phyloP scores from a whole-genome alignment of 1,140 invertebrate genomes.

The Atta texana region DNA sequence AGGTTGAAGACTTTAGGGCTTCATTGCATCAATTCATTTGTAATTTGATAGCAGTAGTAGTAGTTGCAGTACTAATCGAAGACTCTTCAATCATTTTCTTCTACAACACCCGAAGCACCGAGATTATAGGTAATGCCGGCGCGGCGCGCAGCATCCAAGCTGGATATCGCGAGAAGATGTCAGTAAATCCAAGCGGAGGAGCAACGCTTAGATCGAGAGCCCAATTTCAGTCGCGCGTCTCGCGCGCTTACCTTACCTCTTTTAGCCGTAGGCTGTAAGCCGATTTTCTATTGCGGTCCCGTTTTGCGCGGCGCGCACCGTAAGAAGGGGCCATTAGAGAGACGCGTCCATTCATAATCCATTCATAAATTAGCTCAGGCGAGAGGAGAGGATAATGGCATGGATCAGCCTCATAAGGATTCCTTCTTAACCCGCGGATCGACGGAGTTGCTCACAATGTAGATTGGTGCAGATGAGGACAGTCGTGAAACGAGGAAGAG shows the following conservation, averaged over 20 bases:
- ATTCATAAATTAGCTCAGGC: conserved; percentile 75
- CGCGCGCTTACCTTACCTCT: conserved; percentile 32
- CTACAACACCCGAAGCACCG: conserved; percentile 14
- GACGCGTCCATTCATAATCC: conserved; percentile 73
- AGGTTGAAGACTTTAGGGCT: not conserved
- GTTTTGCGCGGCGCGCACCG: conserved; percentile 23
- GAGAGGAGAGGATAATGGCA: conserved; percentile 66
- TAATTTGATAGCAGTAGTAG: conserved; percentile 8
- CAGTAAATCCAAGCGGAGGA: conserved; percentile 38
- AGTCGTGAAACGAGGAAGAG: not conserved
- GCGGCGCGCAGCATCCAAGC: not conserved
- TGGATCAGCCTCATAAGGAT: conserved; percentile 40
- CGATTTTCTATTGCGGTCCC: conserved; percentile 56
- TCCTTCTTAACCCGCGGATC: conserved; percentile 68
- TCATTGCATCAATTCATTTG: conserved; percentile 36
- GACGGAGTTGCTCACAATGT: not conserved
- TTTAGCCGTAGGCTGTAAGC: conserved; percentile 44
- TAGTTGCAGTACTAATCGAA: not conserved
- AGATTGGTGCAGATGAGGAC: not conserved
- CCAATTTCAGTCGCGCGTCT: conserved; percentile 57
- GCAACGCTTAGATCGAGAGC: conserved; percentile 20
- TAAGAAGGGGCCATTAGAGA: conserved; percentile 32
- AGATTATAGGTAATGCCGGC: conserved; percentile 46
- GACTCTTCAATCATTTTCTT: conserved; percentile 37
- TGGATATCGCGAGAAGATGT: not conserved